These are phyloP conservation scores for Pristiophorus japonicus DNA, from an alignment of 2,113 vertebrate species.

Conservation along the genomic window DNA sequence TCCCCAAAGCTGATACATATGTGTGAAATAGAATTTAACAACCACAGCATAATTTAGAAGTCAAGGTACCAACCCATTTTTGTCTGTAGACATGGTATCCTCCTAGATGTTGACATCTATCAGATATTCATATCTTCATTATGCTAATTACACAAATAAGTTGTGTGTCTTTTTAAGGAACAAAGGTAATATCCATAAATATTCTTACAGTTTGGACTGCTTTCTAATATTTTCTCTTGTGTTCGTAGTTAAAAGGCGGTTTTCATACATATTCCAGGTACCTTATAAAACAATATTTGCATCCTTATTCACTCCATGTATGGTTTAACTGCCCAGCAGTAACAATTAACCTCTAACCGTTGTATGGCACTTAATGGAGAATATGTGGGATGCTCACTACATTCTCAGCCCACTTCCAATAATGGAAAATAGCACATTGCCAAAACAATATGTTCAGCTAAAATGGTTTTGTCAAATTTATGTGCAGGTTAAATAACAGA, in stretches of 20 bases:
- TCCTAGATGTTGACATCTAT: neutral
- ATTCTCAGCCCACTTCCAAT: neutral
- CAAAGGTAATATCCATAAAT: neutral
- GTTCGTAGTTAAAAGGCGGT: neutral
- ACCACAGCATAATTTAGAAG: neutral
- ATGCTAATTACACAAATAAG: neutral
- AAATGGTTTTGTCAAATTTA: neutral
- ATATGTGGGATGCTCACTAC: neutral
- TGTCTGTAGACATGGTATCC: neutral
- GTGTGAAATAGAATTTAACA: neutral
- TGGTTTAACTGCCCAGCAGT: neutral
- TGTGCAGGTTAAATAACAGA: neutral
- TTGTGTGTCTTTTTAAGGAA: neutral
- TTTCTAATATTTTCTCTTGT: neutral
- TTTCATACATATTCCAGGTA: neutral
- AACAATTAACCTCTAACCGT: neutral
- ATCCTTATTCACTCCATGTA: neutral
- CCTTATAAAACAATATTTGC: neutral
- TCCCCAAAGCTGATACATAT: neutral
- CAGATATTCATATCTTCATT: neutral
- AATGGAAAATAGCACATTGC: neutral
- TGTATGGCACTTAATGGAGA: neutral
- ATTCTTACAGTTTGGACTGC: too few relatives aligned
- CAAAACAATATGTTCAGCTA: neutral
- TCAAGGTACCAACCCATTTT: neutral